A percentile compares a stretch with the other conserved stretches of the same genome.
These are phyloP conservation scores for Eurois occulta DNA, from an alignment of 2,888 invertebrate genomes.

Conservation along the genomic window DNA sequence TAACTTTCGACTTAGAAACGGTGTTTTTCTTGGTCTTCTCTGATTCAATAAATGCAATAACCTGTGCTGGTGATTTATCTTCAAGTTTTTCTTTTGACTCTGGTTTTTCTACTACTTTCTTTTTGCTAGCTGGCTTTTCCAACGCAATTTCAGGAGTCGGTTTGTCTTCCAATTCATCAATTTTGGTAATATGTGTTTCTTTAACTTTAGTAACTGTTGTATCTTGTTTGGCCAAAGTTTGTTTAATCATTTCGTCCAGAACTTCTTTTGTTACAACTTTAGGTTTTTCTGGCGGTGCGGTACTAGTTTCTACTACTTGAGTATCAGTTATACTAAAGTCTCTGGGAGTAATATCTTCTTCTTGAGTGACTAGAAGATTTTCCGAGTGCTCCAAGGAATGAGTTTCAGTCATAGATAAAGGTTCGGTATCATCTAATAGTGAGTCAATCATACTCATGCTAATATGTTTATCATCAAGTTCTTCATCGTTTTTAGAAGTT, in stretches of 20 bases:
- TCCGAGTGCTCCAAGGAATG: slow-evolving; percentile 72
- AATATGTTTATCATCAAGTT: slow-evolving; percentile 75
- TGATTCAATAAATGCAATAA: slow-evolving; percentile 32
- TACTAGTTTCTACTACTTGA: slow-evolving; percentile 19
- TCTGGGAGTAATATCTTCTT: slow-evolving; percentile 71
- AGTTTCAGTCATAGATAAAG: slow-evolving; percentile 70
- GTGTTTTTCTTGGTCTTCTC: slow-evolving; percentile 13
- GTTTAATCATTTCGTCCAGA: slow-evolving; percentile 29
- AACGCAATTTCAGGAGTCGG: not conserved
- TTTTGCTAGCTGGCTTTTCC: not conserved
- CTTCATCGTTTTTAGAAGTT: slow-evolving; percentile 62
- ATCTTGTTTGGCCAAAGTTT: slow-evolving; percentile 13
- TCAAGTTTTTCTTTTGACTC: slow-evolving; percentile 6
- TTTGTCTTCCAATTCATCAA: not conserved
- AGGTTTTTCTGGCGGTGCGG: slow-evolving; percentile 13
- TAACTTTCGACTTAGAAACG: not conserved
- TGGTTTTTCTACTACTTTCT: slow-evolving; percentile 9
- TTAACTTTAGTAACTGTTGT: not conserved
- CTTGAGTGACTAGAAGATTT: slow-evolving; percentile 68
- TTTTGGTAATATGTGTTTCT: slow-evolving; percentile 9
- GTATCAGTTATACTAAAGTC: slow-evolving; percentile 61
- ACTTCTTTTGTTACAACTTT: slow-evolving; percentile 20
- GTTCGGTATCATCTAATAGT: slow-evolving; percentile 75
- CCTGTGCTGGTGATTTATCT: slow-evolving; percentile 45
- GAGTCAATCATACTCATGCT: slow-evolving; percentile 81